These are phyloP conservation scores for Tiphia femorata DNA, from an alignment of 2,888 invertebrate genomes.

Conservation along the genomic window DNA sequence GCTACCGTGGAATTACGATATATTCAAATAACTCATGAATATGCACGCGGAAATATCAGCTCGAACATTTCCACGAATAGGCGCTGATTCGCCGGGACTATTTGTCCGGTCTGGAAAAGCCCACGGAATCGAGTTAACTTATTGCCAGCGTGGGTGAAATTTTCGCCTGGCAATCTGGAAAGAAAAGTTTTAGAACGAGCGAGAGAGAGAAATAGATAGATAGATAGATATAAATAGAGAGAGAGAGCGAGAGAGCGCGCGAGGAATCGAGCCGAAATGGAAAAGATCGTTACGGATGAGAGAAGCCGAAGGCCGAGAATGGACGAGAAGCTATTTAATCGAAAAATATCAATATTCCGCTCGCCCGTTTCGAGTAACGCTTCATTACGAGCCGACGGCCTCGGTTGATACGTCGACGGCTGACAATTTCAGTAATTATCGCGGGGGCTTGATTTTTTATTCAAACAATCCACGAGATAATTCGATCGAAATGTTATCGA, in stretches of 20 bases:
- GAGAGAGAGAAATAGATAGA: too few species aligned
- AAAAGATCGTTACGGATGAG: too few species aligned
- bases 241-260: too few species aligned
- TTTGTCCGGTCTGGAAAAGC: slow-evolving; percentile 13
- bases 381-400: background rate
- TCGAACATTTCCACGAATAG: slow-evolving; percentile 6
- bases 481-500: background rate
- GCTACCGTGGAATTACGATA: slow-evolving; percentile 10
- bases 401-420: background rate
- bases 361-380: background rate
- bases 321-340: too few species aligned
- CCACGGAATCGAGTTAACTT: too few species aligned
- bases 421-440: background rate
- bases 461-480: background rate
- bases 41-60: slow-evolving; percentile 10
- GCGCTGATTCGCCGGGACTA: slow-evolving; percentile 9
- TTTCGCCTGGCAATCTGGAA: too few species aligned
- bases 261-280: too few species aligned
- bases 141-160: too few species aligned
- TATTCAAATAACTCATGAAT: slow-evolving; percentile 5
- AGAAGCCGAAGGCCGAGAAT: too few species aligned
- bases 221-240: too few species aligned
- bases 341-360: background rate
- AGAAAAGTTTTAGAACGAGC: too few species aligned
- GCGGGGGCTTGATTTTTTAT: background rate